Base-by-base conservation (phyloP, 2,113 vertebrate genomes). In the Meleagris gallopavo region DNA sequence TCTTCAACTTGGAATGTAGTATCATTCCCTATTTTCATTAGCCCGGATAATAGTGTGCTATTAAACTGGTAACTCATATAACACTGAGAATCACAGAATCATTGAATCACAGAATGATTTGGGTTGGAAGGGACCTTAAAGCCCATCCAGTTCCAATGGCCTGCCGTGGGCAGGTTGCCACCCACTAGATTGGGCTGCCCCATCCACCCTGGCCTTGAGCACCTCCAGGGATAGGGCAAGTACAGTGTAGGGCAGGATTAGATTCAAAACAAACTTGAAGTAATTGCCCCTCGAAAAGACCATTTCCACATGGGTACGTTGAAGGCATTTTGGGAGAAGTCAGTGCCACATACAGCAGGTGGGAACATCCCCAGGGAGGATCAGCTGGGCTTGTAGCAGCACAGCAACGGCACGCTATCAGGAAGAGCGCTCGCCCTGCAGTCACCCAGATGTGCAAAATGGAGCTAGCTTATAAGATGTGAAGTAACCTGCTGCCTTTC, bases 351-450 rank as follows among this genome's bases (percentile, higher is more conserved):
- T 0, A 1, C 18, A 60, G 71, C 1, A 22, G 43, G 27, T 80
- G 76, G 83, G 79, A 41, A 41, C 50, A 71, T 78, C 91, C 73
- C 73, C 66, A 9, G 36, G 86, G 93, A 81, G n/a, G 83, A 70
- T 92, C 83, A 55, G 55, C 46, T 46, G 74, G 70, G 77, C 38
- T 88, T 71, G 66, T 82, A 76, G 83, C 34, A 71, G 66, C 74
- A 89, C 78, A 48, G 2, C 1, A 70, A 36, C n/a, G 82, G 71
- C 54, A 16, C 8, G 41, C 69, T 84, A 83, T 80, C 89, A 60
- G 0, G 0, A 50, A 55, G 46, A 74, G 43, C 0, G 0, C 71
- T 19, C 9, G 8, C 1, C 0, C 1, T 0, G 36, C 7, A 0
- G 4, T 2, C 69, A 20, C 65, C 0, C 0, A 58, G 80, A 66